Evolutionary conservation across 2,113 vertebrate genomes (phyloP), one percentile per base, ranked within the genome.

Genomic region (Rhombomys opimus): DNA sequence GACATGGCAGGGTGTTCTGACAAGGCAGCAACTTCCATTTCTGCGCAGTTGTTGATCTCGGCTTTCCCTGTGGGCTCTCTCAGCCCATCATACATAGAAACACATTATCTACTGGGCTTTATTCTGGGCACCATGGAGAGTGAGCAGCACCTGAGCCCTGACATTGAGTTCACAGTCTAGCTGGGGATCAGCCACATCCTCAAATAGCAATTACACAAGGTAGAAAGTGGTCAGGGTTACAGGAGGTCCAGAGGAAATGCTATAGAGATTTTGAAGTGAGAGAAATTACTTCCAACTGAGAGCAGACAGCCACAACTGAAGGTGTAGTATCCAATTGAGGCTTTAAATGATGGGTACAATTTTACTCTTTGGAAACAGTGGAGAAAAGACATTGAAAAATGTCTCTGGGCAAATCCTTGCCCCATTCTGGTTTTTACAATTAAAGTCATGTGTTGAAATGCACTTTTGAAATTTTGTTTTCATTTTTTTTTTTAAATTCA

Each of bases 231-330:
- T 67, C 70, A 92, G 15, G 88, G 50, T 82, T n/a, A 52, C 23
- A 32, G n/a, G 73, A 94, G 23, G 14, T 38, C 17, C 38, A 61
- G 72, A 91, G 59, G 89, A 87, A 87, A 4, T 22, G 54, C 89
- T 77, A 0, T 54, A 54, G 27, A 88, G 81, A 20, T 82, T 94
- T 91, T 23, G 35, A 85, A 95, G 67, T 68, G 18, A 93, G 72
- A 87, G 52, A 89, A 82, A 82, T 89, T 61, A 27, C n/a, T 94
- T 94, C 32, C 46, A 72, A 65, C 77, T 77, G 82, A 87, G 52
- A 92, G 15, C 57, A 97, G 30, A n/a, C 59, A 67, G 32, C 59
- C 52, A 2, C 41, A 18, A 52, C 41, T 32, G 25, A 11, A 82
- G 32, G 30, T 41, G 10, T 20, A 32, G 14, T 67, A 15, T 85